Evolutionary conservation across 2,888 invertebrate genomes (phyloP).

Genomic region (Bembecia ichneumoniformis): DNA sequence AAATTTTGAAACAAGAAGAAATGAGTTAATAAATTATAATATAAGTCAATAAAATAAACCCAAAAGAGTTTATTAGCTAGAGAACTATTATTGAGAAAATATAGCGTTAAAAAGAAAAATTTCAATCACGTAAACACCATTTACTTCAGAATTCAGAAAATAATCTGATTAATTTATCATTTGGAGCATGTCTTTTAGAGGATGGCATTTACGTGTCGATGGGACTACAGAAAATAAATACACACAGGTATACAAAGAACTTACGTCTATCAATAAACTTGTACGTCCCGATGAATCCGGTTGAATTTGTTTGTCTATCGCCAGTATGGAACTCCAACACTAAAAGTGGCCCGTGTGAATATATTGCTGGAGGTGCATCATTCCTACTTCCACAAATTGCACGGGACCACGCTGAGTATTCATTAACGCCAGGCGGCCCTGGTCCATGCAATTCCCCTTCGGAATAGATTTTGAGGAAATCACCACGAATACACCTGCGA

Average conservation of each 20-base stretch:
- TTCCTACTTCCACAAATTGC: slow-evolving; percentile 79
- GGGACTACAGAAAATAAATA: too few relatives aligned
- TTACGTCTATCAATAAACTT: slow-evolving; percentile 84
- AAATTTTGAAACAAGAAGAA: too few relatives aligned
- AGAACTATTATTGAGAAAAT: too few relatives aligned
- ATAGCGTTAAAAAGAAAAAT: too few relatives aligned
- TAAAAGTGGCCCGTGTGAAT: slow-evolving; percentile 80
- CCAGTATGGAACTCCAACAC: slow-evolving; percentile 81
- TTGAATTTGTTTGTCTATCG: slow-evolving; percentile 61
- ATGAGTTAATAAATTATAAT: too few relatives aligned
- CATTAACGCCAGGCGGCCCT: slow-evolving; percentile 80
- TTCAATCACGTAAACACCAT: too few relatives aligned
- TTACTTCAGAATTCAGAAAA: too few relatives aligned
- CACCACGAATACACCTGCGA: slow-evolving; percentile 80
- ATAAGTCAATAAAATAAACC: too few relatives aligned
- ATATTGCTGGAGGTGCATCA: slow-evolving; percentile 81
- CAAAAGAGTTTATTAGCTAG: too few relatives aligned
- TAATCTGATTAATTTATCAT: too few relatives aligned
- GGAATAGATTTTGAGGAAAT: slow-evolving; percentile 83
- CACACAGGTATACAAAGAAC: slow-evolving; percentile 38
- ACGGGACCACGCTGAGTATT: slow-evolving; percentile 83
- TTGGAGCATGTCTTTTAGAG: too few relatives aligned
- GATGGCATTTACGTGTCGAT: too few relatives aligned
- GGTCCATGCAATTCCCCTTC: slow-evolving; percentile 80
- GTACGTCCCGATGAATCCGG: slow-evolving; percentile 83